A percentile compares a stretch with the other conserved stretches of the same genome.
Evolutionary conservation across 2,113 vertebrate genomes (phyloP).

Genomic region (Ochotona curzoniae): DNA sequence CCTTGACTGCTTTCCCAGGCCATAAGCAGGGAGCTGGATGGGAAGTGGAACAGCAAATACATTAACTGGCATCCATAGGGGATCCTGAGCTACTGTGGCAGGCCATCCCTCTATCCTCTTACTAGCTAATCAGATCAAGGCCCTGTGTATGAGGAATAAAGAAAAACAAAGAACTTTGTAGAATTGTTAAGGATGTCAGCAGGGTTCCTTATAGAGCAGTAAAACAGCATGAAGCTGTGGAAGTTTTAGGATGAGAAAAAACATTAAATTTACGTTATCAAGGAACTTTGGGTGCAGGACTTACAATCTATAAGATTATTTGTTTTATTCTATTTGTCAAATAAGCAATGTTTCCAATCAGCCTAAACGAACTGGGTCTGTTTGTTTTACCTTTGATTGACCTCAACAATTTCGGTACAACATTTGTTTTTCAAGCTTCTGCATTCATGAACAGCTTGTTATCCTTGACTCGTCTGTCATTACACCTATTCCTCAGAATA

Average conservation of each 20-base stretch:
- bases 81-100: too few species aligned
- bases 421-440: neutral
- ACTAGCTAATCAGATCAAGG: neutral
- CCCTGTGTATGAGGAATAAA: neutral
- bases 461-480: neutral
- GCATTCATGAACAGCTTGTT: neutral
- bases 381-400: constrained; percentile 23
- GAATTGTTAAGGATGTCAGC: neutral
- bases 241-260: neutral
- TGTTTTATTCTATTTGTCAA: constrained; percentile 2
- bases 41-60: too few species aligned
- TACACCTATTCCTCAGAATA: neutral
- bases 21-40: too few species aligned
- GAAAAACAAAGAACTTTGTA: neutral
- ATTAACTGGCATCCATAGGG: too few species aligned
- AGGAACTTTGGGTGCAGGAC: neutral
- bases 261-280: neutral
- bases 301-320: neutral
- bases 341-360: neutral
- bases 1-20: too few species aligned
- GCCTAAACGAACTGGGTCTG: neutral
- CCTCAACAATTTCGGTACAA: neutral
- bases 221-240: neutral
- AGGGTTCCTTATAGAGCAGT: neutral
- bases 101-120: neutral